These are phyloP conservation scores for Pseudococcus jackbeardsleyi DNA, from an alignment of 2,888 invertebrate genomes.

Conservation along the genomic window DNA sequence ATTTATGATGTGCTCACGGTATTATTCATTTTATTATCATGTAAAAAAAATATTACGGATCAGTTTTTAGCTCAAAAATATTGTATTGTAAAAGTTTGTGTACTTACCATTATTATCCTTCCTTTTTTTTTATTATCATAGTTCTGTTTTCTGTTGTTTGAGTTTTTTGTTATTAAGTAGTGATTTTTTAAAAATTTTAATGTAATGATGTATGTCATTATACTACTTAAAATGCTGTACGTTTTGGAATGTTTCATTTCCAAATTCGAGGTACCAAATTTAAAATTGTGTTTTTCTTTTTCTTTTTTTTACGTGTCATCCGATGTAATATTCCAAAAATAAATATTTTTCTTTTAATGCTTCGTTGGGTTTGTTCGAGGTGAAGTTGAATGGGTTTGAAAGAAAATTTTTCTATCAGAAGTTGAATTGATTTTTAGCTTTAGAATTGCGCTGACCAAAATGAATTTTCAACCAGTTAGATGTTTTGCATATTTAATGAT, in stretches of 20 bases:
- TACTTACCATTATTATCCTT: not conserved
- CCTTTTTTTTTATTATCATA: not conserved
- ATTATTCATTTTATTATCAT: not conserved
- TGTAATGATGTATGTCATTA: not conserved
- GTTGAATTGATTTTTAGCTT: no score
- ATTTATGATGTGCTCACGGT: no score
- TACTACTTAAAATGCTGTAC: slow-evolving; percentile 9
- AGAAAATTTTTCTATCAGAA: no score
- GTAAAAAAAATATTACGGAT: not conserved
- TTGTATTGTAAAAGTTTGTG: not conserved
- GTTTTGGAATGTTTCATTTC: not conserved
- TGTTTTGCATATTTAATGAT: no score
- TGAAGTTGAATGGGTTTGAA: no score
- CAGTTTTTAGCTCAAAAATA: slow-evolving; percentile 5
- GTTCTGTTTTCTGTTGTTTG: not conserved
- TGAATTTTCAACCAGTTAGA: no score
- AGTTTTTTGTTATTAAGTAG: not conserved
- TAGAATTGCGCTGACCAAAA: no score
- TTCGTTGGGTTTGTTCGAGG: no score
- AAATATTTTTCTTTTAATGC: not conserved
- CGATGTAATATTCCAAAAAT: slow-evolving; percentile 3
- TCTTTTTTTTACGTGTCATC: slow-evolving; percentile 3
- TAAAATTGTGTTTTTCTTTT: not conserved
- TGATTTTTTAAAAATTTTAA: not conserved
- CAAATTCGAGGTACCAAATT: not conserved